A percentile compares a stretch with the other conserved stretches of the same genome.
These are phyloP conservation scores for Euclidia mi DNA, from an alignment of 2,888 invertebrate species.

Conservation along the genomic window DNA sequence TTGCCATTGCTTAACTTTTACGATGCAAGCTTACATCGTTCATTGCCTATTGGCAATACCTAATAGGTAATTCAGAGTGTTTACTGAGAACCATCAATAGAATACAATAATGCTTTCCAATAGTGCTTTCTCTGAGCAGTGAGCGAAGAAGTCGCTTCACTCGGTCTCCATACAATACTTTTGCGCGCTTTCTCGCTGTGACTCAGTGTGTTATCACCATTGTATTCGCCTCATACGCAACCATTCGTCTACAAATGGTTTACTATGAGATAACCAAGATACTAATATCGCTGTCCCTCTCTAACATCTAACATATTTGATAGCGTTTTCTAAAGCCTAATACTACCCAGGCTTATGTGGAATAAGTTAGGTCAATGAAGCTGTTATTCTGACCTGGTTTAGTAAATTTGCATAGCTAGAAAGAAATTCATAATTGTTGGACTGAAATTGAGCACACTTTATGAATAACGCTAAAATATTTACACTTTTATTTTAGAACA, in stretches of 20 bases:
- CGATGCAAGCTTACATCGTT: too few relatives aligned
- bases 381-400: conserved; percentile 37
- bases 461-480: too few relatives aligned
- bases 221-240: conserved; percentile 46
- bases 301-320: too few relatives aligned
- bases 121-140: conserved; percentile 51
- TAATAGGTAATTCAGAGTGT: not conserved
- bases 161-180: conserved; percentile 36
- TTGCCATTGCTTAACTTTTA: too few relatives aligned
- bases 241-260: conserved; percentile 42
- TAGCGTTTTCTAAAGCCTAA: too few relatives aligned
- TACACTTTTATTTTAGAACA: too few relatives aligned
- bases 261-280: conserved; percentile 37
- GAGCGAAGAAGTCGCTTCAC: conserved; percentile 38
- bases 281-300: conserved; percentile 23
- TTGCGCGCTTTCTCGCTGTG: conserved; percentile 60
- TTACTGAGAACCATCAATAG: not conserved
- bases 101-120: conserved; percentile 39
- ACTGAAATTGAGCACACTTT: not conserved
- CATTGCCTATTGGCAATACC: too few relatives aligned
- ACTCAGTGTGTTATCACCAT: conserved; percentile 60
- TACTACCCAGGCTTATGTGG: too few relatives aligned
- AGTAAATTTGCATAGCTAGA: conserved; percentile 16
- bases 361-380: too few relatives aligned
- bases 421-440: not conserved